Evolutionary conservation across 2,888 invertebrate genomes (phyloP).

Genomic region (Tanytarsus gracilentus): DNA sequence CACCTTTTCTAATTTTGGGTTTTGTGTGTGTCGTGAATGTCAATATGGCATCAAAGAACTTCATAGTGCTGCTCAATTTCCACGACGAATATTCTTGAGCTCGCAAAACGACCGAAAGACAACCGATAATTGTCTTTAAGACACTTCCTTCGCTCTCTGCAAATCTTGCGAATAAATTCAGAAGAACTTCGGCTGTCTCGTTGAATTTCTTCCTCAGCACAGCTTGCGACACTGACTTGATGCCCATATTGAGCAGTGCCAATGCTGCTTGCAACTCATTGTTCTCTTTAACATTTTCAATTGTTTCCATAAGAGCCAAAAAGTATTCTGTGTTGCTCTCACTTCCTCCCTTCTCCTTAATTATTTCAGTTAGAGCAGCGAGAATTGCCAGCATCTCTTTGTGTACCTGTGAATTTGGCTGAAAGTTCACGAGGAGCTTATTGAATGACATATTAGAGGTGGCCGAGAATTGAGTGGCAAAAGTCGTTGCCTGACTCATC

Average conservation of each 20-base stretch:
- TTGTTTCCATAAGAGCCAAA: conserved; percentile 74
- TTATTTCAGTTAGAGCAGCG: conserved; percentile 87
- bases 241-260: conserved; percentile 74
- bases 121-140: conserved; percentile 55
- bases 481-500: conserved; percentile 71
- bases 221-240: conserved; percentile 70
- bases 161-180: conserved; percentile 61
- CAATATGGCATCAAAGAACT: conserved; percentile 65
- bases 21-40: conserved; percentile 73
- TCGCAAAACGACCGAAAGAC: conserved; percentile 63
- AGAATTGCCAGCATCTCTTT: conserved; percentile 91
- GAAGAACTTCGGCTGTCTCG: conserved; percentile 57
- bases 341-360: conserved; percentile 75
- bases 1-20: conserved; percentile 83
- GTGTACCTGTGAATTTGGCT: conserved; percentile 69
- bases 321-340: conserved; percentile 91
- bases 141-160: conserved; percentile 58
- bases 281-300: conserved; percentile 64
- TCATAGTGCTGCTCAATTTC: conserved; percentile 60
- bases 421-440: conserved; percentile 63
- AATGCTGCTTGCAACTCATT: conserved; percentile 69
- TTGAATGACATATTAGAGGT: conserved; percentile 87
- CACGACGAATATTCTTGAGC: conserved; percentile 71
- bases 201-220: conserved; percentile 71
- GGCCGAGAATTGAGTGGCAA: conserved; percentile 83